Evolutionary conservation across 1,140 invertebrate genomes (phyloP), one percentile per base, ranked within the genome.

Genomic region (Stratiolaelaps scimitus): DNA sequence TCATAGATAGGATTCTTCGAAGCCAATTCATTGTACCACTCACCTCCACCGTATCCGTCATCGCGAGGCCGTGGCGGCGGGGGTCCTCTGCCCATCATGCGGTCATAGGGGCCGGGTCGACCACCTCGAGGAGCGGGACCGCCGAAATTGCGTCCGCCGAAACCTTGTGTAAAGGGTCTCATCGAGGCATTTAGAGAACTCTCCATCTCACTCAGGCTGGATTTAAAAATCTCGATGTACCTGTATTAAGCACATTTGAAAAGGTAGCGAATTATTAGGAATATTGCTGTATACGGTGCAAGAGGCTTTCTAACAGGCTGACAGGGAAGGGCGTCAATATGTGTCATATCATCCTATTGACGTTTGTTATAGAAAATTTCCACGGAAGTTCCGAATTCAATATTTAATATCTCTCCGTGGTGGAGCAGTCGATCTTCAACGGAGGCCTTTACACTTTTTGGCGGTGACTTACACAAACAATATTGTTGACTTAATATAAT

Each of bases 21-120:
- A n/a, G n/a, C n/a, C n/a, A n/a, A n/a, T n/a, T n/a, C n/a, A n/a
- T n/a, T n/a, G 34, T 43, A 44, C 17, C 44, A 26, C 53, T 60
- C 23, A 60, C 53, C 53, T 17, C n/a, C 23, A 15, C 53, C 34
- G 23, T 60, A 60, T 2, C 53, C 53, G 17, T 60, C 53, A 34
- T 60, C 53, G 17, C 53, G 53, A 17, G 26, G 53, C 26, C 53
- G 53, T 10, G 26, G 53, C 26, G 53, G 53, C 26, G 53, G 53
- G 20, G 53, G 53, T 29, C 56, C 48, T 48, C 40, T 47, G 40
- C 26, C 45, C 45, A 30, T 64, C 66, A 60, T 67, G 56, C 20
- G 46, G 23, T 67, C 67, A 43, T 67, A 67, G 13, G 67, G 67
- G 15, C 67, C 67, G 1, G 67, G 67, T 26, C 67, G 67, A 2